Conservation (phyloP, 30 jellyfish, hydroid and myxozoan genomes). For the Catostylus mosaicus region DNA sequence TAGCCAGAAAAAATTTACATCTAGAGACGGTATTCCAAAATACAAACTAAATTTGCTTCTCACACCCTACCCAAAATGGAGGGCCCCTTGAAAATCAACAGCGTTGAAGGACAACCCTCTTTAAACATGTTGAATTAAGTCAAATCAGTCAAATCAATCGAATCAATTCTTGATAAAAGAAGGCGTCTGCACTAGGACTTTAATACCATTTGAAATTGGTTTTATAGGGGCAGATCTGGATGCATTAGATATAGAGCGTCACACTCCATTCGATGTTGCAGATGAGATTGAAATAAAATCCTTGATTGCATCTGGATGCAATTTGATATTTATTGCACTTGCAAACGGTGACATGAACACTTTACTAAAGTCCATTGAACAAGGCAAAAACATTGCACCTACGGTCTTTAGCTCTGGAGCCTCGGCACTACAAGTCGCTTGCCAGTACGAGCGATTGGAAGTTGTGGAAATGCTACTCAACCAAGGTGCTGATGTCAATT, state of each 20-base stretch:
- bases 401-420: slow-evolving; percentile 49
- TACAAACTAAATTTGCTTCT: too few relatives aligned
- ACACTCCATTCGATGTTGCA: slow-evolving; percentile 70
- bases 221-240: slow-evolving; percentile 75
- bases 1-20: too few relatives aligned
- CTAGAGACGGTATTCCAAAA: too few relatives aligned
- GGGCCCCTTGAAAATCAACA: too few relatives aligned
- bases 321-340: slow-evolving; percentile 56
- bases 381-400: slow-evolving; percentile 28
- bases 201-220: background rate
- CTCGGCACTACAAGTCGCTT: slow-evolving; percentile 80
- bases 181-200: background rate
- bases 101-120: too few relatives aligned
- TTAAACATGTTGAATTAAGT: too few relatives aligned
- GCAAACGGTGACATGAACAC: slow-evolving; percentile 55
- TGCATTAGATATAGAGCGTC: slow-evolving; percentile 64
- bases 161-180: too few relatives aligned
- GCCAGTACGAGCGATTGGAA: slow-evolving; percentile 39
- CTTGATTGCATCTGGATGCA: slow-evolving; percentile 69
- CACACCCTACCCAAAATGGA: too few relatives aligned
- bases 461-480: slow-evolving; percentile 47
- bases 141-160: too few relatives aligned
- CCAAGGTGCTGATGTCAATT: slow-evolving; percentile 68
- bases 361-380: slow-evolving; percentile 7
- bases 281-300: slow-evolving; percentile 50